phyloP scores from a whole-genome alignment of 2,113 vertebrate species.

The Pseudois nayaur region DNA sequence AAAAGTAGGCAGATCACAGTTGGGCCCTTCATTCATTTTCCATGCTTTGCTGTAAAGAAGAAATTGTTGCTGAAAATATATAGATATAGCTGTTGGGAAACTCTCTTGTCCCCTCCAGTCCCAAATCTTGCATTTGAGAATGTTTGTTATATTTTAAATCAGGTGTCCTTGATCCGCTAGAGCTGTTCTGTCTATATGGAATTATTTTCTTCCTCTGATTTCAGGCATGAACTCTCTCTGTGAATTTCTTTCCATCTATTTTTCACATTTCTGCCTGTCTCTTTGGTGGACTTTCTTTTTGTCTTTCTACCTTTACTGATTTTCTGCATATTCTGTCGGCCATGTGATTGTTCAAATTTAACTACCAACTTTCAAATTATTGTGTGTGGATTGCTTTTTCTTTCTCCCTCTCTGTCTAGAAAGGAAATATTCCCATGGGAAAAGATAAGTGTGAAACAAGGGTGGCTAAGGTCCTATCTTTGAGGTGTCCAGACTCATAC shows the following conservation, averaged over 20 bases:
- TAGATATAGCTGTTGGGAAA: not conserved
- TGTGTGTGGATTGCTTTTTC: not conserved
- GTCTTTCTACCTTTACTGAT: not conserved
- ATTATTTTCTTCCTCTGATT: not conserved
- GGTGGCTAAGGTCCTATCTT: conserved; percentile 37
- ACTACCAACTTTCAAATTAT: conserved; percentile 25
- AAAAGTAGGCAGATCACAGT: not conserved
- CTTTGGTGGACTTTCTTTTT: not conserved
- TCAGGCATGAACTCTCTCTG: not conserved
- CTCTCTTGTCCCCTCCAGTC: not conserved
- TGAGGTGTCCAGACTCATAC: conserved; percentile 59
- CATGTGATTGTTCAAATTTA: not conserved
- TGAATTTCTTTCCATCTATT: not conserved
- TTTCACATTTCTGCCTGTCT: not conserved
- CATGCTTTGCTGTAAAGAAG: not conserved
- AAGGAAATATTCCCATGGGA: conserved; percentile 69
- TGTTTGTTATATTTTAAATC: not conserved
- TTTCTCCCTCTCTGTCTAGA: not conserved
- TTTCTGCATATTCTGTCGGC: not conserved
- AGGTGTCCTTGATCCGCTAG: not conserved
- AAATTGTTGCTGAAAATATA: not conserved
- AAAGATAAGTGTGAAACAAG: conserved; percentile 46
- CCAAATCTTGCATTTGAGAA: not conserved
- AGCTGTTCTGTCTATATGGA: not conserved
- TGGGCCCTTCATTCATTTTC: not conserved